Conservation (phyloP, 1,140 invertebrate genomes). For the Tetraneura akinire region DNA sequence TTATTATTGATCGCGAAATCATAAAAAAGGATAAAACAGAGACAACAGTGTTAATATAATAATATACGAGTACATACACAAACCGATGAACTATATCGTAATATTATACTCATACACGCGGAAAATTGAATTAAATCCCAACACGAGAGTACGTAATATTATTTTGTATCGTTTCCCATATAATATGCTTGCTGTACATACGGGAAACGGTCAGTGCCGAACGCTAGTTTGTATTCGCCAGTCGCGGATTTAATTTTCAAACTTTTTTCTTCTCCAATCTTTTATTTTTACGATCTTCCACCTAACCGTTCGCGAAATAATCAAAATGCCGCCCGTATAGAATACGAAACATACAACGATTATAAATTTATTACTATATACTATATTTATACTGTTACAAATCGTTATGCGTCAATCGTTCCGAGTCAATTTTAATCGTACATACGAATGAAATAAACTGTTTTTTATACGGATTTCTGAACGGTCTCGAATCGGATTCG, state of each 20-base stretch:
- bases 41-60: conserved; percentile 7
- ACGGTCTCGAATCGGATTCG: too few relatives aligned
- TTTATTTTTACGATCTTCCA: background rate
- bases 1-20: conserved; percentile 3
- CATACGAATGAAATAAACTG: too few relatives aligned
- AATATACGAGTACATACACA: too few relatives aligned
- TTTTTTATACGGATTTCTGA: too few relatives aligned
- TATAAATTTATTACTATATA: too few relatives aligned
- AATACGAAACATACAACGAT: too few relatives aligned
- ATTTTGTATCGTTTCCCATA: conserved; percentile 14
- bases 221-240: background rate
- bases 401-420: background rate
- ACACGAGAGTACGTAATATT: background rate
- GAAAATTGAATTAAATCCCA: conserved; percentile 32
- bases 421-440: background rate
- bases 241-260: conserved; percentile 6
- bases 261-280: background rate
- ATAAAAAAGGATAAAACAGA: conserved; percentile 18
- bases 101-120: too few relatives aligned
- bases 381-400: conserved; percentile 23
- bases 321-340: too few relatives aligned
- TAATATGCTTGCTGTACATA: too few relatives aligned
- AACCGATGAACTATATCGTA: background rate
- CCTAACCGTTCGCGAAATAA: background rate
- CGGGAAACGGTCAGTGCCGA: conserved; percentile 20